Base-by-base conservation (phyloP, 2,113 vertebrate species). In the Pterocles gutturalis region DNA sequence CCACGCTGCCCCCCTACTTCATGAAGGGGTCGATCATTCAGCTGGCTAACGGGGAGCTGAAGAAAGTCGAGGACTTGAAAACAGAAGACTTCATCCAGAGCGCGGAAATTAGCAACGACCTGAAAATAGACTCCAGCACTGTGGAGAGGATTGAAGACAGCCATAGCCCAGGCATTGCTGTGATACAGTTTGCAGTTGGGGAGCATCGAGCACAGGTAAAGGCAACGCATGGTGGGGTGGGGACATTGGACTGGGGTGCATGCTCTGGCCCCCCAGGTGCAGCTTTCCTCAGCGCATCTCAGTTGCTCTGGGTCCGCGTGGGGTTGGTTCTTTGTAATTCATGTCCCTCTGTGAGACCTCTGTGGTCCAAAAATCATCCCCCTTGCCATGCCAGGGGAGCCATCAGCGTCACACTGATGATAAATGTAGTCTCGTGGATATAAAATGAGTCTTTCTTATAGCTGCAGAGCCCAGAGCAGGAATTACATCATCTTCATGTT, bases 71-170 rank as follows among this genome's bases (percentile, higher is more conserved):
- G 98, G 99, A 99, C 96, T 98, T 99, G 75, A 99, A 99, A 97
- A 99, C 99, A 0, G 99, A 99, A 95, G 99, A 99, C 98, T 99
- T 99, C 98, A 99, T 99, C 87, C 99, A 99, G 98, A 99, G 99
- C 1, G 99, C 99, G 0, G 99, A 99, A 97, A 99, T 99, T 67
- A 99, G 99, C 98, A 99, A 95, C 1, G 99, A 99, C 95, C 98
- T 99, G 97, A 99, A 99, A 98, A 99, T 99, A 67, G 99, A 99
- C 98, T 99, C 99, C 51, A 99, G 99, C 98, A 99, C 99, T 2
- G 99, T 99, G 97, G 99, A 99, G 98, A 98, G 99, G 92, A 99
- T 99, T 7, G 99, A 99, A 65, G 99, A 98, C 85, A 99, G 99
- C 98, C 99, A 98, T 98, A 98, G 98, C 76, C 98, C 98, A 5